phyloP scores from a whole-genome alignment of 1,140 invertebrate genomes.

The Centruroides sculpturatus region DNA sequence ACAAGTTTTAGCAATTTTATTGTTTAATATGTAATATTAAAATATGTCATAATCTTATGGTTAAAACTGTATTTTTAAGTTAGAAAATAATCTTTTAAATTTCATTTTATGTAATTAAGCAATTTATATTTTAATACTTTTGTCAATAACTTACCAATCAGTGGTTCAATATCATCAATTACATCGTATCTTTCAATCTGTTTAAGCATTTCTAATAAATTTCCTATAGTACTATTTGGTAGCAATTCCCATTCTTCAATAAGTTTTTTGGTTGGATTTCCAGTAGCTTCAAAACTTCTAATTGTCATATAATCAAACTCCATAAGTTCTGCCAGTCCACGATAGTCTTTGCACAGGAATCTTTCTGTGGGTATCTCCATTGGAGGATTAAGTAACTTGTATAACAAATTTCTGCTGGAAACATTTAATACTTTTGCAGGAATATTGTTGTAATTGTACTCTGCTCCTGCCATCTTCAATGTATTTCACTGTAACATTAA shows the following conservation, averaged over 20 bases:
- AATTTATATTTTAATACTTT: neutral
- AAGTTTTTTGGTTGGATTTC: constrained; percentile 23
- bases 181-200: constrained; percentile 26
- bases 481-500: too few species aligned
- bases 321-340: constrained; percentile 28
- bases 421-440: constrained; percentile 9
- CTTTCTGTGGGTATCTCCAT: constrained; percentile 10
- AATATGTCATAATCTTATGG: too few species aligned
- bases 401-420: constrained; percentile 8
- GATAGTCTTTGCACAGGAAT: constrained; percentile 24
- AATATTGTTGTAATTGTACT: constrained; percentile 1
- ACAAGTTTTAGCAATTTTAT: too few species aligned
- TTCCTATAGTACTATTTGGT: constrained; percentile 18
- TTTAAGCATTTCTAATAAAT: constrained; percentile 22
- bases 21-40: too few species aligned
- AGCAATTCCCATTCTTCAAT: constrained; percentile 21
- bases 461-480: too few species aligned
- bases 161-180: constrained; percentile 22
- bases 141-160: constrained; percentile 4
- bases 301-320: constrained; percentile 24
- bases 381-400: constrained; percentile 13
- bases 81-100: too few species aligned
- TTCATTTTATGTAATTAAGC: too few species aligned
- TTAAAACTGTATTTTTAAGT: too few species aligned
- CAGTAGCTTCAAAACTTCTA: constrained; percentile 20